Evolutionary conservation across 2,888 invertebrate species (phyloP).

Genomic region (Heliconius cydno): DNA sequence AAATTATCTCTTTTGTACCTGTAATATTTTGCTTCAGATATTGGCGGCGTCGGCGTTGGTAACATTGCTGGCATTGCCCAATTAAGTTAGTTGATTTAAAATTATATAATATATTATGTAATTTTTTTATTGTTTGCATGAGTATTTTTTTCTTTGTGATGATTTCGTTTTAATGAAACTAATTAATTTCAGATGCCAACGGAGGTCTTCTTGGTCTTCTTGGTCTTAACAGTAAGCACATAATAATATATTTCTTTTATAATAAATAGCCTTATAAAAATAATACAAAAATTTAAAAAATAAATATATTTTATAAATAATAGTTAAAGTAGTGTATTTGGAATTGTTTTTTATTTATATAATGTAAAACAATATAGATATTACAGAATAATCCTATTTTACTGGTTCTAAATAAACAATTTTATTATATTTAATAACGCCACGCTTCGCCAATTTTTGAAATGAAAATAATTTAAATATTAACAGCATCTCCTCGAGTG

Average conservation of each 20-base stretch:
- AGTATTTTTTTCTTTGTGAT: neutral
- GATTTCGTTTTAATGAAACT: neutral
- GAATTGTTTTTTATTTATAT: too few relatives aligned
- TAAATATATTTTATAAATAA: too few relatives aligned
- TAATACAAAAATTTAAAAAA: neutral
- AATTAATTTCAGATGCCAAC: conserved; percentile 6
- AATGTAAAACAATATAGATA: too few relatives aligned
- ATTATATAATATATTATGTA: neutral
- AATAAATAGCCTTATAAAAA: neutral
- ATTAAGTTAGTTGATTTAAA: conserved; percentile 14
- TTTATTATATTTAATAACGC: too few relatives aligned
- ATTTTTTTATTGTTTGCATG: neutral
- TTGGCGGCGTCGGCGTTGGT: neutral
- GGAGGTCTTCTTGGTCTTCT: conserved; percentile 7
- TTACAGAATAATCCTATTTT: too few relatives aligned
- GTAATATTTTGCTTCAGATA: conserved; percentile 7
- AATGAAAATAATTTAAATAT: too few relatives aligned
- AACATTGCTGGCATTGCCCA: conserved; percentile 21
- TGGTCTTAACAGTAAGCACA: conserved; percentile 7
- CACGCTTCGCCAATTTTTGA: too few relatives aligned
- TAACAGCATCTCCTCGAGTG: neutral
- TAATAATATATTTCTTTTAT: neutral
- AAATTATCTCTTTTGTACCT: neutral
- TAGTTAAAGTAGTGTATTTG: too few relatives aligned
- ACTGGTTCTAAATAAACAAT: too few relatives aligned